These are phyloP conservation scores for Aplocera efformata DNA, from an alignment of 2,888 invertebrate genomes.

Conservation along the genomic window DNA sequence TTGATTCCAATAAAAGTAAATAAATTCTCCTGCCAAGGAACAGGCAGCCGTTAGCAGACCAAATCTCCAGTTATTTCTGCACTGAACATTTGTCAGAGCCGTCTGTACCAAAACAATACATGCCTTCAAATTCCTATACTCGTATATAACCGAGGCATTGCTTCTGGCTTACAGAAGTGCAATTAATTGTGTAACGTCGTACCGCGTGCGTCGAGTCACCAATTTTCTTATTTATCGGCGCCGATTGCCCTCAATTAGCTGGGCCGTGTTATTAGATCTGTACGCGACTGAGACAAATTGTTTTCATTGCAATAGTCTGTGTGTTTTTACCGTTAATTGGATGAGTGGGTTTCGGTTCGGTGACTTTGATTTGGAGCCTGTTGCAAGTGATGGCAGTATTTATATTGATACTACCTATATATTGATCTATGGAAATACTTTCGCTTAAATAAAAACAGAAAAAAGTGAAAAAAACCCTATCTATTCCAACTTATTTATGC, in stretches of 20 bases:
- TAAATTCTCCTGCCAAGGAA: too few species aligned
- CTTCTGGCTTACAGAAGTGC: constrained; percentile 24
- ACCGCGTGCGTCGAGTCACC: constrained; percentile 53
- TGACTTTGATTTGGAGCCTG: too few species aligned
- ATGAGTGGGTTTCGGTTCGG: too few species aligned
- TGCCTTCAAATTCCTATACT: constrained; percentile 18
- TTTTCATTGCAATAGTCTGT: constrained; percentile 36
- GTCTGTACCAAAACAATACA: constrained; percentile 15
- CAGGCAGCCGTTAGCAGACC: too few species aligned
- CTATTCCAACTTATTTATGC: too few species aligned
- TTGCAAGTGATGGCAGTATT: too few species aligned
- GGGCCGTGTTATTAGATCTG: constrained; percentile 52
- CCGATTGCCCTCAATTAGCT: constrained; percentile 59
- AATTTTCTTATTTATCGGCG: constrained; percentile 69
- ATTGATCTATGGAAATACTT: too few species aligned
- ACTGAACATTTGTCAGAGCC: constrained; percentile 13
- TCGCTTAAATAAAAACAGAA: too few species aligned
- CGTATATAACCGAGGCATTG: constrained; percentile 18
- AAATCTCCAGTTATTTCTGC: constrained; percentile 1
- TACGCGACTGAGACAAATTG: constrained; percentile 45
- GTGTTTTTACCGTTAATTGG: too few species aligned
- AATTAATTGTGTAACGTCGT: constrained; percentile 56
- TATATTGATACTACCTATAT: too few species aligned
- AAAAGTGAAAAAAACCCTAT: too few species aligned
- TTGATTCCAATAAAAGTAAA: too few species aligned